Conservation (phyloP, 2,888 invertebrate genomes). For the Ophion obscuratus region DNA sequence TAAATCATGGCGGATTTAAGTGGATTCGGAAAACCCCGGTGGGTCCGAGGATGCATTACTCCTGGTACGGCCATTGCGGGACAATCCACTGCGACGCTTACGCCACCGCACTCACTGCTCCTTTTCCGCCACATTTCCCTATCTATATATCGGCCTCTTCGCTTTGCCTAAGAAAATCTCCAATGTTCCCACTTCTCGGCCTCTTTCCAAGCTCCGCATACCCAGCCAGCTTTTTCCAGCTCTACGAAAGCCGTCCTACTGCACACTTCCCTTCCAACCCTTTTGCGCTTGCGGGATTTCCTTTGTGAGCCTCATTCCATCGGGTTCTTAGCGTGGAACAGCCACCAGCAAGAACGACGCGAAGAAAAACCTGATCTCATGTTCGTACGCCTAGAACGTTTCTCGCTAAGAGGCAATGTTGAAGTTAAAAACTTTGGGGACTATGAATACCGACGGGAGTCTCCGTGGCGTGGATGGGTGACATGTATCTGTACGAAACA, state of each 20-base stretch:
- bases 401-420: too few relatives aligned
- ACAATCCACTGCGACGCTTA: slow-evolving; percentile 69
- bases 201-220: neutral
- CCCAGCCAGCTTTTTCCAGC: neutral
- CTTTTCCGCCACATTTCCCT: slow-evolving; percentile 28
- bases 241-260: neutral
- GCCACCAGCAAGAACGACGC: too few relatives aligned
- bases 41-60: slow-evolving; percentile 80
- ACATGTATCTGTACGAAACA: too few relatives aligned
- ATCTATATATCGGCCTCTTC: neutral
- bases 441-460: too few relatives aligned
- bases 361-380: too few relatives aligned
- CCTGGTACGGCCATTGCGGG: slow-evolving; percentile 77
- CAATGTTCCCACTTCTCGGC: slow-evolving; percentile 11
- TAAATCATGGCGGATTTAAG: slow-evolving; percentile 83
- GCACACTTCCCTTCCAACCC: too few relatives aligned
- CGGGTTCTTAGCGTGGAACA: too few relatives aligned
- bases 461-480: too few relatives aligned
- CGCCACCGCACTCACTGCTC: slow-evolving; percentile 32
- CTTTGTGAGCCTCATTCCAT: too few relatives aligned
- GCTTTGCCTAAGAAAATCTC: slow-evolving; percentile 57
- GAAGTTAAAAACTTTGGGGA: too few relatives aligned
- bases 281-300: too few relatives aligned
- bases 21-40: slow-evolving; percentile 81
- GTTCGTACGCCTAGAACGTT: too few relatives aligned